Percentiles rank a stretch among this genome's conserved stretches.
These are phyloP conservation scores for Agrilus cyanescens DNA, from an alignment of 2,888 invertebrate genomes.

Conservation along the genomic window DNA sequence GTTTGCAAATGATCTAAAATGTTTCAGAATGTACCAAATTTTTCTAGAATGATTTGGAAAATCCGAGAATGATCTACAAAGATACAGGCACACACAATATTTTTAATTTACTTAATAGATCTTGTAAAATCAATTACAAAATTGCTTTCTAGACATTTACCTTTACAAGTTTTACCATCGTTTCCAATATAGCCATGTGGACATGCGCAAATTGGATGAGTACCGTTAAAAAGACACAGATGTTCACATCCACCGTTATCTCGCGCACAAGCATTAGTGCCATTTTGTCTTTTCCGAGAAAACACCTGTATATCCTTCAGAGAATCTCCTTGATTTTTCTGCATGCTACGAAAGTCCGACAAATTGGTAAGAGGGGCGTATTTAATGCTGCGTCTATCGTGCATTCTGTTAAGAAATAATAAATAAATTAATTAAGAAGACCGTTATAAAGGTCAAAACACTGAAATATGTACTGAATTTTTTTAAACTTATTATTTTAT, in stretches of 20 bases:
- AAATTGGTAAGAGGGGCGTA: conserved; percentile 50
- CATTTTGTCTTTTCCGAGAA: conserved; percentile 41
- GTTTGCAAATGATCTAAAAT: too few species aligned
- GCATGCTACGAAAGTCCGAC: conserved; percentile 41
- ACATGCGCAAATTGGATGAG: conserved; percentile 61
- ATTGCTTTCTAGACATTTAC: conserved; percentile 20
- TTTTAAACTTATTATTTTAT: too few species aligned
- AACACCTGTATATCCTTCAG: conserved; percentile 58
- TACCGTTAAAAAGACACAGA: conserved; percentile 62
- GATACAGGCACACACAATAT: too few species aligned
- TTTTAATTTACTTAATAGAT: too few species aligned
- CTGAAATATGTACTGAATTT: not conserved
- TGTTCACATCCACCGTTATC: conserved; percentile 66
- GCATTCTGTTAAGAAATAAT: conserved; percentile 32
- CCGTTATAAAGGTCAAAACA: not conserved
- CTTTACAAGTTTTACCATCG: conserved; percentile 56
- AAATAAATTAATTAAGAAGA: not conserved
- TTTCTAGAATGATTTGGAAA: too few species aligned
- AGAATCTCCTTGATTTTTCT: conserved; percentile 49
- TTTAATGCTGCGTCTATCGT: conserved; percentile 51
- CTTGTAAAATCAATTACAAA: too few species aligned
- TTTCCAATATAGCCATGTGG: conserved; percentile 63
- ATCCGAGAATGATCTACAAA: too few species aligned
- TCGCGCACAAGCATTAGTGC: conserved; percentile 50
- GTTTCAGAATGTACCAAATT: too few species aligned